Evolutionary conservation across 2,888 invertebrate species (phyloP).

Genomic region (Phyllotreta cruciferae): DNA sequence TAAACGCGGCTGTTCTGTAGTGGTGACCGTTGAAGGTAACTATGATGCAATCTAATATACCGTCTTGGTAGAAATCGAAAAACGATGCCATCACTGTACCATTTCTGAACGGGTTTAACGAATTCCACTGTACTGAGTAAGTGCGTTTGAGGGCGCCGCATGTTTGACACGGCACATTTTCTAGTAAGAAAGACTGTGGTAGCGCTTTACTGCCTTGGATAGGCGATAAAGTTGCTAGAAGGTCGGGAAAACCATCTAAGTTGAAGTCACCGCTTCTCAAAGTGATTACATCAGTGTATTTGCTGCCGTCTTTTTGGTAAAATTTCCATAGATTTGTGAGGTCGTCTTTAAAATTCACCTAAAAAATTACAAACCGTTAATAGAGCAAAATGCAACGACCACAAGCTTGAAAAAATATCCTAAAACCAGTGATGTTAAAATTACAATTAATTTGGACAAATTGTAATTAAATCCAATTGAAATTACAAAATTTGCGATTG

Average conservation of each 20-base stretch:
- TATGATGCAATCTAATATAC: constrained; percentile 88
- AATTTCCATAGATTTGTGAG: constrained; percentile 75
- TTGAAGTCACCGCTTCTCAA: constrained; percentile 91
- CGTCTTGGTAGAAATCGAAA: constrained; percentile 94
- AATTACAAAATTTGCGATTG: too few relatives aligned
- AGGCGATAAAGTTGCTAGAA: constrained; percentile 73
- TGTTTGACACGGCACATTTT: constrained; percentile 77
- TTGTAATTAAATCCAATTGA: too few relatives aligned
- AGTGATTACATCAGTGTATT: constrained; percentile 78
- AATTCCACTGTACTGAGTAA: constrained; percentile 80
- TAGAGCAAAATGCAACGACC: not conserved
- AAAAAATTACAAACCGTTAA: too few relatives aligned
- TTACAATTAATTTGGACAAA: too few relatives aligned
- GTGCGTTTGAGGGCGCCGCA: constrained; percentile 75
- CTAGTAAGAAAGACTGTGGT: constrained; percentile 75
- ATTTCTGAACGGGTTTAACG: constrained; percentile 73
- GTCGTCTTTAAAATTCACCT: constrained; percentile 70
- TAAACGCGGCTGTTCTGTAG: constrained; percentile 78
- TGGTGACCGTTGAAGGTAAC: constrained; percentile 57
- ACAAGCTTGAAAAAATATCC: not conserved
- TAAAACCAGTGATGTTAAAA: too few relatives aligned
- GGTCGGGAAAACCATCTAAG: constrained; percentile 95
- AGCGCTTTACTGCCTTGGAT: constrained; percentile 45
- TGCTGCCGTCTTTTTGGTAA: constrained; percentile 48
- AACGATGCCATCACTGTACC: constrained; percentile 86